phyloP scores from a whole-genome alignment of 2,888 invertebrate species.

The Aphrophora alni region DNA sequence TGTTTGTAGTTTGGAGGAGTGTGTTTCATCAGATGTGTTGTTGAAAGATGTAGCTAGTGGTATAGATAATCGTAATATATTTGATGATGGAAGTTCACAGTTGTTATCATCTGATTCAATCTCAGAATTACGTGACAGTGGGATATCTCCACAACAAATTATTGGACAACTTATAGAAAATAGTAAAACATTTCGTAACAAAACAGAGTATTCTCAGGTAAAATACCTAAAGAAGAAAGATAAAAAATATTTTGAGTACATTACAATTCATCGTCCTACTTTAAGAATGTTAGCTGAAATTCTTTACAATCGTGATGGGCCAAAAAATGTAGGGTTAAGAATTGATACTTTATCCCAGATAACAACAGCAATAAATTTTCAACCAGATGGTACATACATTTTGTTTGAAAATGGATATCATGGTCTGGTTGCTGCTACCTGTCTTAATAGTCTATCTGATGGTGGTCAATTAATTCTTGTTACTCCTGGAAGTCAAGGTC shows the following conservation, averaged over 20 bases:
- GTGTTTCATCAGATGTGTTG: conserved; percentile 67
- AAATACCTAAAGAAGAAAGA: conserved; percentile 96
- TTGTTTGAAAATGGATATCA: conserved; percentile 89
- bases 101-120: conserved; percentile 84
- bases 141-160: conserved; percentile 80
- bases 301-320: conserved; percentile 79
- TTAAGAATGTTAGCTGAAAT: conserved; percentile 84
- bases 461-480: conserved; percentile 73
- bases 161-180: conserved; percentile 88
- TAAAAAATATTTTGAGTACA: conserved; percentile 87
- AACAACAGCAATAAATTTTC: conserved; percentile 80
- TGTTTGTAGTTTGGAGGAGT: conserved; percentile 60
- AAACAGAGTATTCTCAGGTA: conserved; percentile 92
- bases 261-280: conserved; percentile 80
- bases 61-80: conserved; percentile 82
- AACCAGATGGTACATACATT: conserved; percentile 70
- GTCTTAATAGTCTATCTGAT: conserved; percentile 78
- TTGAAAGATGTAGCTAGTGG: conserved; percentile 70
- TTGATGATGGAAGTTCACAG: conserved; percentile 82
- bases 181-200: conserved; percentile 86
- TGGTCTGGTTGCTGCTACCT: conserved; percentile 82
- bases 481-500: conserved; percentile 82
- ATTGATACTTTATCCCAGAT: conserved; percentile 91
- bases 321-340: conserved; percentile 77
- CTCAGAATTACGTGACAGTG: conserved; percentile 75